Base-by-base conservation (phyloP, 2,888 invertebrate species). In the Allygus modestus region DNA sequence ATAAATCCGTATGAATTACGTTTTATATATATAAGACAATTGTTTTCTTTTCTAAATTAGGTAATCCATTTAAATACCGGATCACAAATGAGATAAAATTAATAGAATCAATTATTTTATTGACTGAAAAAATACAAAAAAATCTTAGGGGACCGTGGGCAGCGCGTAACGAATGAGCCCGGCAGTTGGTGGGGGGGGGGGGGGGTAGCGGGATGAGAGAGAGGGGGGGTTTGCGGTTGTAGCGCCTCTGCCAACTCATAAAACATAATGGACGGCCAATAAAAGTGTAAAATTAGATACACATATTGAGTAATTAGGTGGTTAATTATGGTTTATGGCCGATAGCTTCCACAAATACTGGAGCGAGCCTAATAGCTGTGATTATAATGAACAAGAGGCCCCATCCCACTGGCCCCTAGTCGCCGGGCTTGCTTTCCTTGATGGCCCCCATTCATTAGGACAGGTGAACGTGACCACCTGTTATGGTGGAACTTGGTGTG, bases 261-360 rank as follows among this genome's bases (percentile, higher is more conserved):
- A 73, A 77, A 77, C 51, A 46, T 43, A 46, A 77, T 77, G 77
- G 77, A 77, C 77, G 77, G 41, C 51, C 77, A 43, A 77, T 77
- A 77, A 77, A 77, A 77, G 28, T 77, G 77, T 77, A 28, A 77
- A 77, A 77, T 77, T 77, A 77, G 77, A 77, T 23, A 43, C 77
- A 77, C 77, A 77, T 43, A 77, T 77, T 77, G 77, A 77, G 77
- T 77, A 77, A 77, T 77, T 51, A 77, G 77, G 77, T 77, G 46
- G 41, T 77, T 77, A 77, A 77, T 77, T 41, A 77, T 77, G 77
- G 28, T 77, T 77, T 77, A 77, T 77, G 51, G 77, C 4, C 77
- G 41, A 37, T 17, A 4, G 43, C 41, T 43, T 41, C 73, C n/a
- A 41, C 77, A 51, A 77, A 77, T 51, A 77, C 41, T 77, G 77